Evolutionary conservation across 2,888 invertebrate species (phyloP).

Genomic region (Drosophila barbarae): DNA sequence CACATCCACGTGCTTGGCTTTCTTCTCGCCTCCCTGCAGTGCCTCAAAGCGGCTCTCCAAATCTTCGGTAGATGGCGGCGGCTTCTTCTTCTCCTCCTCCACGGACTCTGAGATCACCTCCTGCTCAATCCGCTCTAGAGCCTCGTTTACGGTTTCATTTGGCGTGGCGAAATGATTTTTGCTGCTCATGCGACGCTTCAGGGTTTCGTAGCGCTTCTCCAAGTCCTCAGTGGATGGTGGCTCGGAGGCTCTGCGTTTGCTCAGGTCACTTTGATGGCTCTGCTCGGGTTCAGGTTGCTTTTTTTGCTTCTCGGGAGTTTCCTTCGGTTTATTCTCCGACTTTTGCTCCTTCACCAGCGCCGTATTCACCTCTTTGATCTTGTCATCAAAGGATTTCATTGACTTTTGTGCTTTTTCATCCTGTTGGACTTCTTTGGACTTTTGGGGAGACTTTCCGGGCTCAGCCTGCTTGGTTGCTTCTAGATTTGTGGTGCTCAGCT

Average conservation of each 20-base stretch:
- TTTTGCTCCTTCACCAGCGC: slow-evolving; percentile 16
- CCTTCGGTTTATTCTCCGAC: slow-evolving; percentile 1
- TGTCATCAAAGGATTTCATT: slow-evolving; percentile 44
- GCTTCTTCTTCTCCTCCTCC: slow-evolving; percentile 36
- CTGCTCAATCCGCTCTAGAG: slow-evolving; percentile 59
- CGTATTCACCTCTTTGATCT: slow-evolving; percentile 46
- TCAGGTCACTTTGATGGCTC: slow-evolving; percentile 18
- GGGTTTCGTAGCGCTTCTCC: slow-evolving; percentile 69
- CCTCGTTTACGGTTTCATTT: slow-evolving; percentile 57
- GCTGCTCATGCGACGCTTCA: slow-evolving; percentile 65
- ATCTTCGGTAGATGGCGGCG: slow-evolving; percentile 56
- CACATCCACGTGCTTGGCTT: slow-evolving; percentile 45
- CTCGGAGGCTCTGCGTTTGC: slow-evolving; percentile 62
- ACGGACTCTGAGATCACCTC: slow-evolving; percentile 52
- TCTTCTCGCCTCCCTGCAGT: slow-evolving; percentile 52
- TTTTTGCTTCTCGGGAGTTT: background rate
- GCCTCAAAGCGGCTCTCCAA: slow-evolving; percentile 66
- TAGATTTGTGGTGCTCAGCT: slow-evolving; percentile 51
- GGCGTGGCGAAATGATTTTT: slow-evolving; percentile 42
- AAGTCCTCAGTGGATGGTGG: slow-evolving; percentile 75
- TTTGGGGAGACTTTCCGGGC: slow-evolving; percentile 4
- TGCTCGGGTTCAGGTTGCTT: background rate
- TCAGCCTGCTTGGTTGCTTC: slow-evolving; percentile 24
- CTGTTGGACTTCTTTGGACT: background rate
- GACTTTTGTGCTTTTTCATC: slow-evolving; percentile 12